A percentile compares a stretch with the other conserved stretches of the same genome.
phyloP scores from a whole-genome alignment of 2,888 invertebrate species.

The Encarsia formosa region DNA sequence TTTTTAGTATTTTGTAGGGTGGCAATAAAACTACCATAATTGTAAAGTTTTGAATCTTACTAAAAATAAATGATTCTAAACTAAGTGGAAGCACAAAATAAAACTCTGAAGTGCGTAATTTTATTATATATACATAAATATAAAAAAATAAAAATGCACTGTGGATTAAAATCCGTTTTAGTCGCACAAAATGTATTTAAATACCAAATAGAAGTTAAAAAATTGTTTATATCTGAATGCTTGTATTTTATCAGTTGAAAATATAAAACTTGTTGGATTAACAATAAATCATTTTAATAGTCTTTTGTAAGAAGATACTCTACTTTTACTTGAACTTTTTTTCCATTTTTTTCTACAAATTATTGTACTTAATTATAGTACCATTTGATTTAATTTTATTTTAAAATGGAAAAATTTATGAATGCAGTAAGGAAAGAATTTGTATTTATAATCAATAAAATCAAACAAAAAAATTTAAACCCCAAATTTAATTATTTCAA shows the following conservation, averaged over 20 bases:
- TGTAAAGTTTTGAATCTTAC: too few relatives aligned
- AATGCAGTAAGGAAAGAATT: constrained; percentile 3
- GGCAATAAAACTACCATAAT: too few relatives aligned
- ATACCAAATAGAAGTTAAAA: neutral
- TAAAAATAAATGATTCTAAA: constrained; percentile 7
- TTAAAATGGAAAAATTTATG: neutral
- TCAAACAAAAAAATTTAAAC: constrained; percentile 16
- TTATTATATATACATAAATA: constrained; percentile 18
- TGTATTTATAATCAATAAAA: constrained; percentile 25
- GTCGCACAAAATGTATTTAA: constrained; percentile 14
- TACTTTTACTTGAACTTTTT: constrained; percentile 2
- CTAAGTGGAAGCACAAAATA: constrained; percentile 13
- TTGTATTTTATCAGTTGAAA: constrained; percentile 10
- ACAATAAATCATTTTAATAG: constrained; percentile 1
- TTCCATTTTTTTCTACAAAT: constrained; percentile 8
- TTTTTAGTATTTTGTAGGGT: too few relatives aligned
- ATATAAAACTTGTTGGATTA: constrained; percentile 8
- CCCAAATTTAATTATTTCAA: neutral
- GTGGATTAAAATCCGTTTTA: constrained; percentile 24
- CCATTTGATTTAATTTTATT: constrained; percentile 2
- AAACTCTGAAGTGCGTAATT: constrained; percentile 13
- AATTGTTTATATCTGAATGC: neutral
- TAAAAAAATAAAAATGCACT: constrained; percentile 26
- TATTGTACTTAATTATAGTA: constrained; percentile 12
- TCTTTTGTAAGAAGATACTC: constrained; percentile 13